Evolutionary conservation across 2,888 invertebrate genomes (phyloP), one percentile per base, ranked within the genome.

Genomic region (Balanococcus diminutus): DNA sequence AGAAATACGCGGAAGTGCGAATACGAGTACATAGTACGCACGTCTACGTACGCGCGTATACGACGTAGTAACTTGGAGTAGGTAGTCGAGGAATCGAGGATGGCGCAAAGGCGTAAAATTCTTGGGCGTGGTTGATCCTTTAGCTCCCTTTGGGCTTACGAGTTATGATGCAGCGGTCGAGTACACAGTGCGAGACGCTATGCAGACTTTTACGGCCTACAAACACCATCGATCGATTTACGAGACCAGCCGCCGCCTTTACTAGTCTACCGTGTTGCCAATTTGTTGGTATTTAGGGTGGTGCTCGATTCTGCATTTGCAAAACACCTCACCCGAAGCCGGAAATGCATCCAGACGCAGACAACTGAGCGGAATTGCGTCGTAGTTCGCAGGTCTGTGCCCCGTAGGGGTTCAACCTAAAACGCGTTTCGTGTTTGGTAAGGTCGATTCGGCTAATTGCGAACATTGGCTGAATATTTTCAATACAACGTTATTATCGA

Each of bases 71-170:
- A n/a, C n/a, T n/a, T n/a, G n/a, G n/a, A n/a, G n/a, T n/a, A n/a
- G n/a, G 36, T 25, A 36, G 22, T 9, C 72, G 32, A 28, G 28
- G n/a, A n/a, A n/a, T n/a, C 75, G 9, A 67, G 28, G 28, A 28
- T 28, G 36, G 75, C 75, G 75, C 16, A 79, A 79, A 79, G 36
- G 75, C 36, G 75, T 79, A 79, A 79, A 79, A 79, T 79, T 79
- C 36, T 79, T 79, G 75, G 75, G 36, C 36, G 75, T 36, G 36
- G 75, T 32, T 32, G 75, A 11, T 67, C 19, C 36, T 25, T 36
- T 36, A 32, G 36, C 36, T 36, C 36, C 19, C 28, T 36, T 79
- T 19, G 75, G 75, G 75, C n/a, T n/a, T 36, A 67, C 67, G 28
- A n/a, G n/a, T n/a, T n/a, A n/a, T n/a, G n/a, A n/a, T 67, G 67